These are phyloP conservation scores for Leptoclinus maculatus DNA, from an alignment of 2,797 vertebrate genomes.

Conservation along the genomic window DNA sequence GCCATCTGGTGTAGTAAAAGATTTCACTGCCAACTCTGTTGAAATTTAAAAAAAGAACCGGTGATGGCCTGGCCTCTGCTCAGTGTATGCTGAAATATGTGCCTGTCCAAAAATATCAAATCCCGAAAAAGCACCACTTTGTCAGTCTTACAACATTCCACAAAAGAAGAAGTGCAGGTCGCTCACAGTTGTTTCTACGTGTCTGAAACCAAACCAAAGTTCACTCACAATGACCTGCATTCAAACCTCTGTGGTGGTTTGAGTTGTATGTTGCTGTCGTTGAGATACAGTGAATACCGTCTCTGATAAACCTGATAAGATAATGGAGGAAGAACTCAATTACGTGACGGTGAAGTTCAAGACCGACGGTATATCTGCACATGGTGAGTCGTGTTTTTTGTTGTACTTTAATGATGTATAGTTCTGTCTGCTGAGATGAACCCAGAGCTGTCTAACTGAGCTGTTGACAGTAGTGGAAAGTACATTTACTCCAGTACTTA, in stretches of 20 bases:
- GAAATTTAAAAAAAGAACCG: background rate
- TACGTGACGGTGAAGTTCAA: slow-evolving; percentile 64
- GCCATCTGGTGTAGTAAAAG: background rate
- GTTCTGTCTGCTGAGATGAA: background rate
- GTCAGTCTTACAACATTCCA: background rate
- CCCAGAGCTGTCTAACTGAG: background rate
- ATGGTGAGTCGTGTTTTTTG: slow-evolving; percentile 36
- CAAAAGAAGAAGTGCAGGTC: slow-evolving; percentile 32
- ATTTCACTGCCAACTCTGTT: background rate
- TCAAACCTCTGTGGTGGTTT: rapidly evolving
- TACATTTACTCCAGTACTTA: background rate
- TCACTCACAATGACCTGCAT: rapidly evolving
- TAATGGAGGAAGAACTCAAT: slow-evolving; percentile 66
- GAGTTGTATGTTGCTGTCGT: background rate
- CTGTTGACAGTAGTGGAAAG: background rate
- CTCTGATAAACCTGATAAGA: background rate
- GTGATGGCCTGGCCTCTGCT: background rate
- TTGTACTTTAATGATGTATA: background rate
- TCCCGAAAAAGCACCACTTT: background rate
- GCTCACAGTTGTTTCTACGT: background rate
- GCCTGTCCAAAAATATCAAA: background rate
- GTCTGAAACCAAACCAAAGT: background rate
- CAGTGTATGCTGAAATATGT: background rate
- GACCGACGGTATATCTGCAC: background rate
- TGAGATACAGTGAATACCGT: background rate